Base-by-base conservation (phyloP, 2,113 vertebrate genomes). In the Phyllopteryx taeniolatus region DNA sequence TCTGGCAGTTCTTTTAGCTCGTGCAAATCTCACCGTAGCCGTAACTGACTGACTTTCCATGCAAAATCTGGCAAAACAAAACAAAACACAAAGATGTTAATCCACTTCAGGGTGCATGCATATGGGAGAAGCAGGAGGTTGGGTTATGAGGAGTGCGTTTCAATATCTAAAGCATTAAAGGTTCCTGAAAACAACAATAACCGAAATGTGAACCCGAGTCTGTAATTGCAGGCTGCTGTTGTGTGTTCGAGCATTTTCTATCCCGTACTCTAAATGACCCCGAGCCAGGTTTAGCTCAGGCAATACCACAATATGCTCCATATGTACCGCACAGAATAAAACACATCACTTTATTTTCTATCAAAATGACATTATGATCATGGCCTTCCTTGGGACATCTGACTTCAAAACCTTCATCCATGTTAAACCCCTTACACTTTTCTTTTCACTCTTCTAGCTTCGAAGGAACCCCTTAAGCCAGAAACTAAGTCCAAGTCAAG, bases 121-220 rank as follows among this genome's bases (percentile, higher is more conserved):
- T 72, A 33, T n/a, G 22, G 17, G 60, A n/a, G 56, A 65, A 19
- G 49, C 64, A 47, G 51, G 42, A 43, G 43, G 8, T 35, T 42
- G 31, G 51, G 49, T 77, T 69, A 57, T 69, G 33, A 73, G 39
- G 75, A 75, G 57, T 82, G 62, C 67, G 72, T 79, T 77, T 75
- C 20, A 77, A 57, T 44, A 64, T 85, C 42, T 71, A 44, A 75
- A 54, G n/a, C 72, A 71, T 71, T 76, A 49, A 62, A 80, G 20
- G 63, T 19, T 64, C 51, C 13, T 47, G 61, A 27, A 76, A 74
- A 33, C 35, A 63, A 73, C 54, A 66, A 51, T 22, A 70, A 42
- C 74, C 57, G 11, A 44, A 22, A 70, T 15, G 27, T 73, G 57
- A 75, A 39, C 54, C 22, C 39, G 46, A 47, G n/a, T 46, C 31